A percentile compares a stretch with the other conserved stretches of the same genome.
phyloP scores from a whole-genome alignment of 2,888 invertebrate species.

The Yponomeuta cagnagella region DNA sequence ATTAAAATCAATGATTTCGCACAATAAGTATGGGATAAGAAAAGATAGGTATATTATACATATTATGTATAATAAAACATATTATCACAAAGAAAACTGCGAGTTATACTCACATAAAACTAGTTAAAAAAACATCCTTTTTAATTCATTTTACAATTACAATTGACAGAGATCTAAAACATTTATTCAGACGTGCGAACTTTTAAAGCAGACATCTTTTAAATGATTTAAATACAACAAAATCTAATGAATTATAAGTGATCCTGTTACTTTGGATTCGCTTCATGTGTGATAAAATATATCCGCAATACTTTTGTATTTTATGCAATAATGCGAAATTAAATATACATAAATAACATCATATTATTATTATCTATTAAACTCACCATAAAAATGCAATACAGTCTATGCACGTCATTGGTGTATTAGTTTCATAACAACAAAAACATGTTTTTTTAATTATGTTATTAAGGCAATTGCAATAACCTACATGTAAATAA shows the following conservation, averaged over 20 bases:
- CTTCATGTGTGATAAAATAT: neutral
- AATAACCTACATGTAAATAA: slow-evolving; percentile 54
- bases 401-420: slow-evolving; percentile 60
- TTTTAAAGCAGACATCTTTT: neutral
- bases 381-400: slow-evolving; percentile 66
- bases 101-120: slow-evolving; percentile 44
- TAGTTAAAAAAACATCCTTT: slow-evolving; percentile 11
- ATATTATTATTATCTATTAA: neutral
- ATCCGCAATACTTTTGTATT: neutral
- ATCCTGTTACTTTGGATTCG: neutral
- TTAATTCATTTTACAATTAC: neutral
- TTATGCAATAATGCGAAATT: neutral
- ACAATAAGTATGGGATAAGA: neutral
- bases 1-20: slow-evolving; percentile 17
- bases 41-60: neutral
- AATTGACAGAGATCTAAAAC: neutral
- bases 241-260: slow-evolving; percentile 31
- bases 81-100: slow-evolving; percentile 51
- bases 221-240: slow-evolving; percentile 13
- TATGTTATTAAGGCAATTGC: slow-evolving; percentile 60
- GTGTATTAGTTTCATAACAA: slow-evolving; percentile 48
- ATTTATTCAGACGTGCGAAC: neutral
- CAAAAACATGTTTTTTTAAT: slow-evolving; percentile 22
- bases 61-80: neutral
- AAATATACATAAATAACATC: neutral